Conservation (phyloP, 2,797 vertebrate genomes). For the Manis pentadactyla region DNA sequence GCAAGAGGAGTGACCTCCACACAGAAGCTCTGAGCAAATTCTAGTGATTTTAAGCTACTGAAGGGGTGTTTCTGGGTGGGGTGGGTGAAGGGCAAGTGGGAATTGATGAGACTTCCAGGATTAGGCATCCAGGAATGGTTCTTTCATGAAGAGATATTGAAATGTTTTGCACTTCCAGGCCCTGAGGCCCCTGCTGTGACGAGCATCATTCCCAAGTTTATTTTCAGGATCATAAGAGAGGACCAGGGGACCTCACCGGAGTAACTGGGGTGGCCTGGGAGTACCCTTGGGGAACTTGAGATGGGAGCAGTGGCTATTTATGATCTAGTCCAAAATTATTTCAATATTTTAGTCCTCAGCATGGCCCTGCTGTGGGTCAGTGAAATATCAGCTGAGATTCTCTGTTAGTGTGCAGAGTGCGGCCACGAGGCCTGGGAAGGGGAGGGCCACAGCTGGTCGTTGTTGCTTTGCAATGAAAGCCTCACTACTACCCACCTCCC, state of each 20-base stretch:
- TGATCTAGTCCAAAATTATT: not conserved
- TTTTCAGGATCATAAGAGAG: not conserved
- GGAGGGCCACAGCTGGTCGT: fast-evolving
- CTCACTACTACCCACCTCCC: not conserved
- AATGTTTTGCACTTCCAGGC: not conserved
- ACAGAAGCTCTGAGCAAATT: conserved; percentile 19
- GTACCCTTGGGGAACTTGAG: not conserved
- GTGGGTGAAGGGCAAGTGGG: not conserved
- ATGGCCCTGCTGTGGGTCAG: not conserved
- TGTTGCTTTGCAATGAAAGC: not conserved
- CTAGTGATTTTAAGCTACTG: not conserved
- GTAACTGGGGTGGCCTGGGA: not conserved
- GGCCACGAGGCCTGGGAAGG: not conserved
- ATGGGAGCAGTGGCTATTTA: not conserved
- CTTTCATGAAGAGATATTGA: not conserved
- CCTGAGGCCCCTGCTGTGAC: not conserved
- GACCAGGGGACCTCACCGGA: not conserved
- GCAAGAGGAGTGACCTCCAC: not conserved
- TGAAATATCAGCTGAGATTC: not conserved
- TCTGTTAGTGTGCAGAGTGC: not conserved
- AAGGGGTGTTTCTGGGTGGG: not conserved
- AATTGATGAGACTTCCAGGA: not conserved
- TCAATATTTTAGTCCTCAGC: not conserved
- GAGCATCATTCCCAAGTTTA: not conserved
- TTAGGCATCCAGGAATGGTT: not conserved